Evolutionary conservation across 2,797 vertebrate genomes (phyloP), one percentile per base, ranked within the genome.

Genomic region (Buceros bicornis): DNA sequence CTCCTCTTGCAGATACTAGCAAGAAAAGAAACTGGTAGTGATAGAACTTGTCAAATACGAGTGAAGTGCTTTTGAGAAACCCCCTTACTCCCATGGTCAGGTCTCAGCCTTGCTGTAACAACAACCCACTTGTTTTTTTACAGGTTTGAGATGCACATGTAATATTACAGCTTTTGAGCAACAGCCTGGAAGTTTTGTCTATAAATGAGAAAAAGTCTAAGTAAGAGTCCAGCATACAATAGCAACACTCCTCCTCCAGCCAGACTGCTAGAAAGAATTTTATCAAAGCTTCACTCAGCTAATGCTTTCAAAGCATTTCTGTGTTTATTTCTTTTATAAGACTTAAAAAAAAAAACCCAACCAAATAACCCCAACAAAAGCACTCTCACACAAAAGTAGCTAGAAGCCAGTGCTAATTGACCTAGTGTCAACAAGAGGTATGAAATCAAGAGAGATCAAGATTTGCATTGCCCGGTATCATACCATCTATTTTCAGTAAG

Each of bases 401-500:
- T 56, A 45, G n/a, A 76, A 77, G 48, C 31, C n/a, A 25, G 29
- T 26, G 42, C 51, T 57, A 87, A 76, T 6, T 77, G 64, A 51
- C 40, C 56, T 86, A 26, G 74, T 8, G 17, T 42, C 61, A 92
- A 74, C 69, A 61, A 91, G 80, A 54, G 71, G 50, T 60, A 62
- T 6, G 48, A 90, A 81, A 90, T 19, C 47, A 64, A 64, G 43
- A 67, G 57, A n/a, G 54, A 48, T 26, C 8, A 86, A 88, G 29
- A 87, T 60, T 82, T 82, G 64, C 43, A 37, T 64, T 90, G 45
- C 37, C 47, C 67, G 67, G 50, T 67, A 72, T 72, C 42, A 24
- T 10, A 79, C 65, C 42, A 78, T 54, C 71, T 92, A 74, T 91
- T 93, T 92, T 47, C 83, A 90, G 76, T 10, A 47, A 92, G 45